phyloP scores from a whole-genome alignment of 2,797 vertebrate species.

The Cyclopterus lumpus region DNA sequence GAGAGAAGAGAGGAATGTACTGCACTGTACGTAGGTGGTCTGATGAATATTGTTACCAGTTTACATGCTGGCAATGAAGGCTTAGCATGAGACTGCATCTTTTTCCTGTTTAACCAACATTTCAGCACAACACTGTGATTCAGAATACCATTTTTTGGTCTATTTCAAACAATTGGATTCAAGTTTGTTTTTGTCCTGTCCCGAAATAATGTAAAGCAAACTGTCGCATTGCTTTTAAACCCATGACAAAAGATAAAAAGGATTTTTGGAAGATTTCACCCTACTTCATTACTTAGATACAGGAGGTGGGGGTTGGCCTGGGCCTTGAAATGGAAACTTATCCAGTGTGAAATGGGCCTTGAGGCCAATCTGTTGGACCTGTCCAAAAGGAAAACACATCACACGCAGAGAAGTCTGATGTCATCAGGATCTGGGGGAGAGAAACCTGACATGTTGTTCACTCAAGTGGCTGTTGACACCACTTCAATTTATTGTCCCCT shows the following conservation, averaged over 20 bases:
- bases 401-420: conserved; percentile 59
- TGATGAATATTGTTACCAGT: conserved; percentile 29
- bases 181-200: conserved; percentile 29
- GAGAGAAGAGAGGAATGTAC: conserved; percentile 35
- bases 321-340: conserved; percentile 78
- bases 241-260: conserved; percentile 65
- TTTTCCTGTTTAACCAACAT: conserved; percentile 40
- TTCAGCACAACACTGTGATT: conserved; percentile 40
- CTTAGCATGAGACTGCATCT: conserved; percentile 27
- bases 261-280: conserved; percentile 66
- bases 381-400: conserved; percentile 74
- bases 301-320: conserved; percentile 45
- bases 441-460: conserved; percentile 66
- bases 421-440: conserved; percentile 55
- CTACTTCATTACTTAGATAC: conserved; percentile 53
- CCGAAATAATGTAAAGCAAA: conserved; percentile 45
- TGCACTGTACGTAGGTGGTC: conserved; percentile 23
- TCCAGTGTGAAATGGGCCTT: conserved; percentile 79
- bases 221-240: conserved; percentile 58
- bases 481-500: conserved; percentile 76
- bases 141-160: conserved; percentile 26
- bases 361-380: conserved; percentile 63
- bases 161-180: conserved; percentile 58
- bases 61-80: conserved; percentile 4
- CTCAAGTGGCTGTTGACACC: conserved; percentile 79